Percentiles rank a stretch among this genome's conserved stretches.
Evolutionary conservation across 1,140 invertebrate species (phyloP).

Genomic region (Forficula auricularia): DNA sequence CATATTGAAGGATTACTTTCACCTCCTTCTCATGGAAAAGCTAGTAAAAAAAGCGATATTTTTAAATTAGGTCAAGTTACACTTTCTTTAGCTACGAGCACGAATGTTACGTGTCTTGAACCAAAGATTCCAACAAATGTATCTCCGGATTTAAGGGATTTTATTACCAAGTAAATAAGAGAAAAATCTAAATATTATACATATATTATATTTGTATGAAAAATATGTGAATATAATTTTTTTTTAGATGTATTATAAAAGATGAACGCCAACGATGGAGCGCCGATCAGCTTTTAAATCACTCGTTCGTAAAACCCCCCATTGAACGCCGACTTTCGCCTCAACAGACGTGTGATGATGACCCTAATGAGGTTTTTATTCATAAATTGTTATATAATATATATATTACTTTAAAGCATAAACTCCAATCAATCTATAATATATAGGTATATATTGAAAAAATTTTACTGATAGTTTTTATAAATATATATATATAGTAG

Average conservation of each 20-base stretch:
- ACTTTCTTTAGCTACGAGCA: slow-evolving; percentile 34
- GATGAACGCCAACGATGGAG: slow-evolving; percentile 50
- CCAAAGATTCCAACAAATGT: slow-evolving; percentile 32
- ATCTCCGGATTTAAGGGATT: slow-evolving; percentile 44
- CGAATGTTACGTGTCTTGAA: slow-evolving; percentile 27
- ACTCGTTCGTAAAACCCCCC: slow-evolving; percentile 27
- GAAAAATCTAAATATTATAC: no score
- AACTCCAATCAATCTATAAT: no score
- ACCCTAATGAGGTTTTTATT: not conserved
- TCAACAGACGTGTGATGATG: slow-evolving; percentile 5
- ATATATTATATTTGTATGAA: not conserved
- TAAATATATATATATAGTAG: no score
- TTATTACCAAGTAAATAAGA: slow-evolving; percentile 42
- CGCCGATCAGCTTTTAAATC: slow-evolving; percentile 41
- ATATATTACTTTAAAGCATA: no score
- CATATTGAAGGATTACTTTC: slow-evolving; percentile 19
- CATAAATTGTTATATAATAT: no score
- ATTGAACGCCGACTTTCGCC: slow-evolving; percentile 9
- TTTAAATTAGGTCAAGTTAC: slow-evolving; percentile 45
- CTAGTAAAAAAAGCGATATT: slow-evolving; percentile 54
- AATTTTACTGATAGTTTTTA: no score
- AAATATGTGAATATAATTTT: slow-evolving; percentile 11
- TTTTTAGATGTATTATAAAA: slow-evolving; percentile 37
- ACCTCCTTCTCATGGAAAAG: slow-evolving; percentile 35
- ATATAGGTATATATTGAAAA: no score